phyloP scores from a whole-genome alignment of 2,113 vertebrate species.

The Odocoileus virginianus region DNA sequence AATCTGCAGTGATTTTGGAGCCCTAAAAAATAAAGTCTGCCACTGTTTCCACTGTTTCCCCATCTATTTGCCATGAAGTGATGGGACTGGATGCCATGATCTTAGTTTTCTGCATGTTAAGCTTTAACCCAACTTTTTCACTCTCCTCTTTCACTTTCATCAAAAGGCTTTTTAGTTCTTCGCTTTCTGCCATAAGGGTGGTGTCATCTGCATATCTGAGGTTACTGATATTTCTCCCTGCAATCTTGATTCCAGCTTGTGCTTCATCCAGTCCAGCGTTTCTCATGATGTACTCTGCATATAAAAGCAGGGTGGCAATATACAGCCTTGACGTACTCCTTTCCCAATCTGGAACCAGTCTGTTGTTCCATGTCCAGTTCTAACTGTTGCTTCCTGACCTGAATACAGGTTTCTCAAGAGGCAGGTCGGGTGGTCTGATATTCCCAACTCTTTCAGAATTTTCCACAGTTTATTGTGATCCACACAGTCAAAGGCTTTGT shows the following conservation, averaged over 20 bases:
- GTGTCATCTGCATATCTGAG: background rate
- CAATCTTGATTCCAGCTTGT: background rate
- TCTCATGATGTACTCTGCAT: background rate
- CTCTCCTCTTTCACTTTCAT: background rate
- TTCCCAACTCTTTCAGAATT: background rate
- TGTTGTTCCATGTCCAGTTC: background rate
- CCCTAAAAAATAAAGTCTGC: background rate
- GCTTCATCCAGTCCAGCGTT: background rate
- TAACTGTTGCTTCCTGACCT: background rate
- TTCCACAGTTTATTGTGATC: background rate
- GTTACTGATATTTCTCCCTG: background rate
- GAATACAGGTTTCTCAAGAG: background rate
- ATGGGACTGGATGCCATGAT: background rate
- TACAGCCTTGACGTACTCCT: fast-evolving
- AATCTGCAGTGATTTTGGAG: background rate
- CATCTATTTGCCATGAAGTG: background rate
- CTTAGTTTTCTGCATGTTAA: background rate
- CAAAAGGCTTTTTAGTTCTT: background rate
- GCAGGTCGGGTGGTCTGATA: background rate
- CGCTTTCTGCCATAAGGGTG: background rate
- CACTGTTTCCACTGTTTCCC: background rate
- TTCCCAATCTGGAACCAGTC: background rate
- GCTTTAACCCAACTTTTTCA: background rate
- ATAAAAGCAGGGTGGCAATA: background rate
- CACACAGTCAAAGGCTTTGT: background rate